Conservation (phyloP, 2,797 vertebrate genomes). For the Lateolabrax maculatus region DNA sequence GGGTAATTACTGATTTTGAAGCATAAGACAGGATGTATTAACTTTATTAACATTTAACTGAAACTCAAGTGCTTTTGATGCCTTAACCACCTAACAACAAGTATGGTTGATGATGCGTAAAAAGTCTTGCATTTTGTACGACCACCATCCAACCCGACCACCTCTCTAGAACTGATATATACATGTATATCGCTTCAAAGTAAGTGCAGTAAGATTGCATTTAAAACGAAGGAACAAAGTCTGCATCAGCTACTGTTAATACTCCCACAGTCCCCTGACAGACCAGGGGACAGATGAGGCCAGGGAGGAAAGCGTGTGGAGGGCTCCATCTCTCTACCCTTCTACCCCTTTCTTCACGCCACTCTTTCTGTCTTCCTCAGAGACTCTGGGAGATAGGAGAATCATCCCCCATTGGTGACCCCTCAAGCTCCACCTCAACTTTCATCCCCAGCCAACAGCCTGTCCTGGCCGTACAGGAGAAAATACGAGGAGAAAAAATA, state of each 20-base stretch:
- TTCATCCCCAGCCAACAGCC: slow-evolving; percentile 71
- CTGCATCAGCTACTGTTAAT: slow-evolving; percentile 40
- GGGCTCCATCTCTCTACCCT: slow-evolving; percentile 31
- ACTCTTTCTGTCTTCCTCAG: slow-evolving; percentile 39
- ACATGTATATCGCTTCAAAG: not conserved
- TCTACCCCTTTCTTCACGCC: slow-evolving; percentile 44
- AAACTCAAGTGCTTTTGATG: not conserved
- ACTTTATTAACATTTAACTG: slow-evolving; percentile 8
- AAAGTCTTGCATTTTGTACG: not conserved
- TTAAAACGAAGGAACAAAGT: not conserved
- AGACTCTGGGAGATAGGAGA: slow-evolving; percentile 43
- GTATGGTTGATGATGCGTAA: not conserved
- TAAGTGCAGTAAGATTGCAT: not conserved
- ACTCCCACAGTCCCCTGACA: slow-evolving; percentile 22
- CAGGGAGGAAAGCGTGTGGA: slow-evolving; percentile 5
- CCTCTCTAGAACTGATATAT: not conserved
- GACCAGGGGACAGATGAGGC: slow-evolving; percentile 10
- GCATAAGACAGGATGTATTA: not conserved
- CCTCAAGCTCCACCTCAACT: slow-evolving; percentile 53
- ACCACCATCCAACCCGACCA: not conserved
- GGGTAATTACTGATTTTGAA: slow-evolving; percentile 8
- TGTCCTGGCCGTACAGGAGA: slow-evolving; percentile 43
- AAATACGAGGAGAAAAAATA: slow-evolving; percentile 50
- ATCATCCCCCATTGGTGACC: slow-evolving; percentile 42
- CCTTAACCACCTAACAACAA: not conserved